Base-by-base conservation (phyloP, 2,888 invertebrate species). In the Camponotus fellah region DNA sequence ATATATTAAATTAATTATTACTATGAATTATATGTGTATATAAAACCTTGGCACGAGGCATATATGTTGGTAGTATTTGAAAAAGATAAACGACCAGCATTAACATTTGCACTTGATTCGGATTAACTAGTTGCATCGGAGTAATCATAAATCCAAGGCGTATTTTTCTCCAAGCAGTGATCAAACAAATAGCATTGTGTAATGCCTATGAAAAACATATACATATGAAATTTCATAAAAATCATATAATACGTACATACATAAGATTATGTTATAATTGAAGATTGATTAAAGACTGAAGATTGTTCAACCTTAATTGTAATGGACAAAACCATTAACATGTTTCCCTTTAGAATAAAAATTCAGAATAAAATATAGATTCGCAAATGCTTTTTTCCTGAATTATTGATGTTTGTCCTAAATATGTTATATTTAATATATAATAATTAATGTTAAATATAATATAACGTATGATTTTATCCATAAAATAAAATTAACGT, bases 41-140 rank as follows among this genome's bases (percentile, higher is more conserved):
- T 46, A 32, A 26, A 77, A 93, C 91, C 85, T 91, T 92, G 17
- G 86, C 40, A 53, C 82, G 89, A 12, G 92, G 89, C 49, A 87
- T 72, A n/a, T 92, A 96, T 92, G 95, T 95, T 3, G 96, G 96
- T 53, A 97, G 92, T 8, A 95, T 94, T 8, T 96, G 95, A 89
- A 96, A 96, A 34, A 97, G 94, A 92, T 96, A 96, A 46, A 95
- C 93, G 0, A 96, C 95, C 66, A 96, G 92, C 94, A 97, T 96
- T 21, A 96, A 83, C 95, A 96, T 96, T 87, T 96, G 96, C 60
- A 97, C 92, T 85, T 95, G 95, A 92, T 96, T 96, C 0, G 96
- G 96, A 34, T 95, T 76, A 1, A 96, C 92, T 81, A 97, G 95
- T 84, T 96, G 96, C 71, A 92, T 93, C 26, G 96, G 96, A 21